These are phyloP conservation scores for Melopsittacus undulatus DNA, from an alignment of 2,797 vertebrate species.

Conservation along the genomic window DNA sequence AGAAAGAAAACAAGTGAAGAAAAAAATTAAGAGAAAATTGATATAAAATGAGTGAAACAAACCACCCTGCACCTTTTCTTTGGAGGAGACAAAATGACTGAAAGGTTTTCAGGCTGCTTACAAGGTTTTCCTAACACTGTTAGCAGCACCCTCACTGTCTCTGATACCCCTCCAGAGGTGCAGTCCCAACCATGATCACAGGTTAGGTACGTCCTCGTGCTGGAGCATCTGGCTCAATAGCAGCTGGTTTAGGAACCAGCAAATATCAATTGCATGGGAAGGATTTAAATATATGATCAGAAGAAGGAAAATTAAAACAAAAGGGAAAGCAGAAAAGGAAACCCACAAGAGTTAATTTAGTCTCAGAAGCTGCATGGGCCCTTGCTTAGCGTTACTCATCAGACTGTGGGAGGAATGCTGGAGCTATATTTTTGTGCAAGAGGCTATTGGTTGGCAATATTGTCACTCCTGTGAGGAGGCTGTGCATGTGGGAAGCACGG, in stretches of 20 bases:
- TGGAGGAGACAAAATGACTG: background rate
- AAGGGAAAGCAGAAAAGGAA: background rate
- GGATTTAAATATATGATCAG: background rate
- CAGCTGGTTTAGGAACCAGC: background rate
- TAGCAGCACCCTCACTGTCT: fast-evolving
- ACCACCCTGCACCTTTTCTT: background rate
- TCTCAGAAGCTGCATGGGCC: background rate
- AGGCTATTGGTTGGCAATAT: background rate
- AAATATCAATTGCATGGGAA: background rate
- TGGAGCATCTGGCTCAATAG: background rate
- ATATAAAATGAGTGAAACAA: background rate
- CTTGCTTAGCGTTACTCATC: background rate
- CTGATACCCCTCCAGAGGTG: background rate
- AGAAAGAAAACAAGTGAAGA: background rate
- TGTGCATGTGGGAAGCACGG: background rate
- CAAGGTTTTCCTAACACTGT: background rate
- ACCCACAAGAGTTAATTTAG: background rate
- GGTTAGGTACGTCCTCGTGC: background rate
- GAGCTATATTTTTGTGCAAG: background rate
- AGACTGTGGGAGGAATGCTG: background rate
- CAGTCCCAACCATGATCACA: background rate
- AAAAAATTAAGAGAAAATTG: background rate
- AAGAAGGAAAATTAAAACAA: background rate
- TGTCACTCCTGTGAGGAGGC: background rate
- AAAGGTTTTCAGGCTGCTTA: background rate